Evolutionary conservation across 2,113 vertebrate genomes (phyloP).

Genomic region (Kryptolebias marmoratus): DNA sequence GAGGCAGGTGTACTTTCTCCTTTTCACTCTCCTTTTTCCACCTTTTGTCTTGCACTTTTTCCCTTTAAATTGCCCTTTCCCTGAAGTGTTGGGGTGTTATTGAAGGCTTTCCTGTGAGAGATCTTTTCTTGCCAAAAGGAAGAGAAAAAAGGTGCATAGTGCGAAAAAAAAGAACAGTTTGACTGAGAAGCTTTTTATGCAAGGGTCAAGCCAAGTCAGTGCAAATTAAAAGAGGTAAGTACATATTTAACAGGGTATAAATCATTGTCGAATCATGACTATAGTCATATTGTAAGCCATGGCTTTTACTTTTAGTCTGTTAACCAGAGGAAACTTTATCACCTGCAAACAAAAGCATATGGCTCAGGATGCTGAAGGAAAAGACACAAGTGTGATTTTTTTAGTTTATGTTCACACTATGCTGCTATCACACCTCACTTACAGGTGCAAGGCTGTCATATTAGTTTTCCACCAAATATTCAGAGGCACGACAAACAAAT

Average conservation of each 20-base stretch:
- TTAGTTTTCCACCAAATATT: constrained; percentile 20
- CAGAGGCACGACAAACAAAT: constrained; percentile 19
- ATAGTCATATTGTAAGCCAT: constrained; percentile 4
- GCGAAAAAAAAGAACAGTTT: constrained; percentile 38
- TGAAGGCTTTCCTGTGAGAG: constrained; percentile 23
- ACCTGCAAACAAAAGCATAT: constrained; percentile 16
- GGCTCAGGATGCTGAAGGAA: constrained; percentile 15
- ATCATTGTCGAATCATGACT: constrained; percentile 8
- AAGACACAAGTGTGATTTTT: constrained; percentile 14
- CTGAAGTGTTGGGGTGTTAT: constrained; percentile 42
- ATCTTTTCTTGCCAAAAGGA: constrained; percentile 18
- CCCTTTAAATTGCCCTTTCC: constrained; percentile 15
- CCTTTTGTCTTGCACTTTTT: constrained; percentile 45
- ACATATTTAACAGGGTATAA: constrained; percentile 1
- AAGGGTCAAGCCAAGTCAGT: constrained; percentile 4
- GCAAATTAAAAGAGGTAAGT: constrained; percentile 1
- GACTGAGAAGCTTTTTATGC: constrained; percentile 18
- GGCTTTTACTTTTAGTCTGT: constrained; percentile 20
- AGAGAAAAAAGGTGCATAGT: constrained; percentile 10
- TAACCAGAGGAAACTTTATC: constrained; percentile 2
- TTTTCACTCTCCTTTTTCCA: constrained; percentile 36
- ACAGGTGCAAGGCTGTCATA: constrained; percentile 39
- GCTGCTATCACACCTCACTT: constrained; percentile 30
- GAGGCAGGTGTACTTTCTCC: constrained; percentile 27
- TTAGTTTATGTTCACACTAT: constrained; percentile 37